These are phyloP conservation scores for Coremacera marginata DNA, from an alignment of 2,888 invertebrate species.

Conservation along the genomic window DNA sequence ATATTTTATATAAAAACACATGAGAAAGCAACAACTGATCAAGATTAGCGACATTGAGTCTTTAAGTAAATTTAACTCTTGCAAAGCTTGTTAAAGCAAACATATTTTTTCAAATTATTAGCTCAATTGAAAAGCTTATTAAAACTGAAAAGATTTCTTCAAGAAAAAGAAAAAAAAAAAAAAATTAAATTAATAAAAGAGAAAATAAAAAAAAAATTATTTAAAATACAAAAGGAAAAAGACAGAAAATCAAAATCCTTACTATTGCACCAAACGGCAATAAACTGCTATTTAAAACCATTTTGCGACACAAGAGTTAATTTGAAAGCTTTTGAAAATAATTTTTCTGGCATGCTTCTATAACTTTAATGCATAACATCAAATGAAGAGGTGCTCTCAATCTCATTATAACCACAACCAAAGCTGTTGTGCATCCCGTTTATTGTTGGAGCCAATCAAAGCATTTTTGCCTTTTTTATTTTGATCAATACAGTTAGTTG, in stretches of 20 bases:
- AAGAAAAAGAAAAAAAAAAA: conserved; percentile 2
- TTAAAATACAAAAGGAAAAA: conserved; percentile 24
- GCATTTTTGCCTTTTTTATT: conserved; percentile 21
- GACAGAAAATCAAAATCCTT: conserved; percentile 6
- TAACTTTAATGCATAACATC: not conserved
- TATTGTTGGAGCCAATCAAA: not conserved
- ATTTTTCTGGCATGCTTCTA: conserved; percentile 16
- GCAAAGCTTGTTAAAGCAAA: conserved; percentile 9
- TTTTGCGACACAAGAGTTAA: not conserved
- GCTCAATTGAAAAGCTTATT: not conserved
- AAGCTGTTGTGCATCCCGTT: not conserved
- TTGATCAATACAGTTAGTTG: conserved; percentile 19
- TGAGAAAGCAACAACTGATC: too few species aligned
- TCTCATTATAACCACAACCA: not conserved
- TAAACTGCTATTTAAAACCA: conserved; percentile 14
- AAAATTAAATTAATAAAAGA: conserved; percentile 18
- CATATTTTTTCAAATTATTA: conserved; percentile 7
- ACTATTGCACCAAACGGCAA: conserved; percentile 13
- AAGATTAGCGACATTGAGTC: not conserved
- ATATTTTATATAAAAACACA: too few species aligned
- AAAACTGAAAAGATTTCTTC: conserved; percentile 19
- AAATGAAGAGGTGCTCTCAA: not conserved
- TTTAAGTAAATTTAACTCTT: not conserved
- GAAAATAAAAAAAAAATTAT: conserved; percentile 5
- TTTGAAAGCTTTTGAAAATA: not conserved